A percentile compares a stretch with the other conserved stretches of the same genome.
Evolutionary conservation across 2,797 vertebrate species (phyloP).

Genomic region (Hafferia zeledoni): DNA sequence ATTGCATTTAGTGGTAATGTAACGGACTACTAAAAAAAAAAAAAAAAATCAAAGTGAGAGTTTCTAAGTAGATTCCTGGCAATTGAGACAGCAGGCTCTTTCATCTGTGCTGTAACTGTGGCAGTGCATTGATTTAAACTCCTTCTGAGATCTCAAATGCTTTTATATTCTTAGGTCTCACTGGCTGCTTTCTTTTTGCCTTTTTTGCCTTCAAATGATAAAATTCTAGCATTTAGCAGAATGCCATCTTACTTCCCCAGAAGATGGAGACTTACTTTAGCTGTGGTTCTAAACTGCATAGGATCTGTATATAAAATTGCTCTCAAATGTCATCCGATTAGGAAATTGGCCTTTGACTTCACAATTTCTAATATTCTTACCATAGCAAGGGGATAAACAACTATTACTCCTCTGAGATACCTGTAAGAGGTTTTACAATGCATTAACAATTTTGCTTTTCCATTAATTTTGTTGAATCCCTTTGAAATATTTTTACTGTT

Average conservation of each 20-base stretch:
- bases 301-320: constrained; percentile 60
- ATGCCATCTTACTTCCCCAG: constrained; percentile 71
- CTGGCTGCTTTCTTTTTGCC: constrained; percentile 73
- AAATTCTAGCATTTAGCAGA: constrained; percentile 82
- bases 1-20: constrained; percentile 85
- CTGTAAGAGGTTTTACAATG: constrained; percentile 1
- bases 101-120: constrained; percentile 85
- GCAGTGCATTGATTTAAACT: constrained; percentile 87
- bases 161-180: constrained; percentile 81
- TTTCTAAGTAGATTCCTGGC: constrained; percentile 87
- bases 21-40: constrained; percentile 77
- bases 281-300: constrained; percentile 73
- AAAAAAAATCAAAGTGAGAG: constrained; percentile 84
- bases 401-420: neutral
- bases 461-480: constrained; percentile 14
- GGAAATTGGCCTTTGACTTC: constrained; percentile 62
- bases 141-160: constrained; percentile 86
- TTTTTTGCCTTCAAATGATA: constrained; percentile 69
- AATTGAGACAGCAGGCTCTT: constrained; percentile 86
- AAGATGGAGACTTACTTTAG: constrained; percentile 73
- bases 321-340: constrained; percentile 57
- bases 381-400: constrained; percentile 38
- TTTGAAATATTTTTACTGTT: constrained; percentile 18
- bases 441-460: constrained; percentile 10
- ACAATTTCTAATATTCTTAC: constrained; percentile 51